Base-by-base conservation (phyloP, 2,797 vertebrate genomes). In the Dallia pectoralis region DNA sequence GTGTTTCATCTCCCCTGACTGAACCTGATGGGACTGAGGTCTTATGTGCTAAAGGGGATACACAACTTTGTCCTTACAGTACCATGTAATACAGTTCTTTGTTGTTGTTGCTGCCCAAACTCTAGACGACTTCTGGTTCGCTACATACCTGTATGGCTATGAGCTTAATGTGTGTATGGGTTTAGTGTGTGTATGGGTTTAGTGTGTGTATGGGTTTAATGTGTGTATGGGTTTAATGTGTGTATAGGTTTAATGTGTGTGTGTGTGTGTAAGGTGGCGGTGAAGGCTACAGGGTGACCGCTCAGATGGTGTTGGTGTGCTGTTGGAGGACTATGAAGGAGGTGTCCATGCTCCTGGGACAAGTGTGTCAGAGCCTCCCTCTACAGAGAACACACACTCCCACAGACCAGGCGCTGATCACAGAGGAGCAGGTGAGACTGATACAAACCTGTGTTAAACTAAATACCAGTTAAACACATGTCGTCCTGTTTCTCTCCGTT, bases 251-350 rank as follows among this genome's bases (percentile, higher is more conserved):
- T 59, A 63, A 59, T 63, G 22, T 77, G 61, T 75, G 64, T 82
- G 11, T 80, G 74, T 79, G 59, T 76, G 59, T 73, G 30, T 53
- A 86, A 82, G 81, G 72, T 25, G 72, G 63, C 62, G 82, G 79
- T 0, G 93, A 95, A 76, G 81, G 83, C 0, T 96, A 95, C 91
- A 93, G 95, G 0, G 95, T 98, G 85, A 98, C 97, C 0, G 97
- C 97, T 79, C 97, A 99, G 81, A 97, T 97, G 96, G 96, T 98
- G 74, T 92, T 98, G 76, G 95, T 99, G 0, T 99, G 97, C 80
- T 99, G 97, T 83, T 99, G 98, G 98, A 92, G 97, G 87, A 98
- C 95, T 80, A 97, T 98, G 97, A 99, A 98, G 91, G 97, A 98
- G 85, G 94, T 97, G 32, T 94, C 96, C 81, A 93, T 99, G 88